A percentile compares a stretch with the other conserved stretches of the same genome.
Conservation (phyloP, 1,140 invertebrate species). For the Capitella teleta region DNA sequence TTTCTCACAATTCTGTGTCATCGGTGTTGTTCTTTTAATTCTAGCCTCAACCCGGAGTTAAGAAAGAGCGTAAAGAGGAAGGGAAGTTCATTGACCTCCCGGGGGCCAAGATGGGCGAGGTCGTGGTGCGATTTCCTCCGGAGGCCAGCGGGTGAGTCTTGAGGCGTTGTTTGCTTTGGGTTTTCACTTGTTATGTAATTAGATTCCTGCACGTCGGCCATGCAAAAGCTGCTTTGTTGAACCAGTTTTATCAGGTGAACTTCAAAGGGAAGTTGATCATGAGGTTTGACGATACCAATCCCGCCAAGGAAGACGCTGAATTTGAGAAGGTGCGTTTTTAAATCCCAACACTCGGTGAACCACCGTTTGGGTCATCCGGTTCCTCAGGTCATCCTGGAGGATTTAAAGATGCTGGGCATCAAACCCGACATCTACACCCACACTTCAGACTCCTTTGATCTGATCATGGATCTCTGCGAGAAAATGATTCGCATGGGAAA, state of each 20-base stretch:
- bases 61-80: slow-evolving; percentile 51
- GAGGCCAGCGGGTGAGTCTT: slow-evolving; percentile 78
- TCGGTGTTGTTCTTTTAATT: no score
- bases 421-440: slow-evolving; percentile 87
- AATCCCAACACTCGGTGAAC: neutral
- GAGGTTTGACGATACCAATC: slow-evolving; percentile 99
- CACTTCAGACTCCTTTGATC: slow-evolving; percentile 94
- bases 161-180: neutral
- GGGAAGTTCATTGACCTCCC: slow-evolving; percentile 95
- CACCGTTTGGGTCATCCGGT: neutral
- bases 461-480: slow-evolving; percentile 78
- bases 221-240: slow-evolving; percentile 95
- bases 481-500: slow-evolving; percentile 74
- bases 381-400: slow-evolving; percentile 77
- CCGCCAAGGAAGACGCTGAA: slow-evolving; percentile 95
- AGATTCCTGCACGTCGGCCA: slow-evolving; percentile 96
- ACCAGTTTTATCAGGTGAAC: slow-evolving; percentile 89
- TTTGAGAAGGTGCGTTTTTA: slow-evolving; percentile 67
- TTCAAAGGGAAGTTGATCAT: slow-evolving; percentile 94
- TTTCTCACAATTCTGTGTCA: no score
- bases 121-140: slow-evolving; percentile 89
- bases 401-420: slow-evolving; percentile 80
- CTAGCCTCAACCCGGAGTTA: neutral
- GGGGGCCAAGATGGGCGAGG: slow-evolving; percentile 90
- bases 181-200: neutral